phyloP scores from a whole-genome alignment of 1,140 invertebrate genomes.

The Eubasilissa regina region DNA sequence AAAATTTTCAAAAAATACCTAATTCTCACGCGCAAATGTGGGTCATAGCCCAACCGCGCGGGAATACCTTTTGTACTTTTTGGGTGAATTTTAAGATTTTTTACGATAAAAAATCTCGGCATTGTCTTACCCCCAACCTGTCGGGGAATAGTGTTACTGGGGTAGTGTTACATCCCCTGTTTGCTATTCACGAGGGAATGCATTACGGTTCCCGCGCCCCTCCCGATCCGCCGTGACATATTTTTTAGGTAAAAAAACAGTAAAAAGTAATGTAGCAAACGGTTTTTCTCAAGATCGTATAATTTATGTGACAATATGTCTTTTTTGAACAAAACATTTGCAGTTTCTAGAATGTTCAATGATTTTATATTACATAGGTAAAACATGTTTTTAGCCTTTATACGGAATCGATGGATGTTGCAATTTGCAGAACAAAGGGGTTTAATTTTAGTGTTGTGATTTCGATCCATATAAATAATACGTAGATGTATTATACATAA shows the following conservation, averaged over 20 bases:
- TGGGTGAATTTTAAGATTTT: constrained; percentile 57
- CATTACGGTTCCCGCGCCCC: constrained; percentile 50
- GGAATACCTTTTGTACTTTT: constrained; percentile 52
- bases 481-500: background rate
- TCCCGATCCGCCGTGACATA: constrained; percentile 54
- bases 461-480: constrained; percentile 33
- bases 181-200: constrained; percentile 57
- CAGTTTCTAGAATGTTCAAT: constrained; percentile 14
- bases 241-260: constrained; percentile 58
- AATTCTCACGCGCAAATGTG: constrained; percentile 55
- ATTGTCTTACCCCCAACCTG: constrained; percentile 61
- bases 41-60: constrained; percentile 45
- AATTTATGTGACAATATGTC: constrained; percentile 49
- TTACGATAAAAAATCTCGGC: constrained; percentile 52
- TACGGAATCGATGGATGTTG: constrained; percentile 39
- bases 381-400: constrained; percentile 31
- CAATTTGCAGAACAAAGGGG: constrained; percentile 61
- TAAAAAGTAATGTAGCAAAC: constrained; percentile 53
- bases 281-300: constrained; percentile 57
- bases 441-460: constrained; percentile 55
- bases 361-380: constrained; percentile 1
- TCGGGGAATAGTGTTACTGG: constrained; percentile 55
- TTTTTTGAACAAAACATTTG: constrained; percentile 36
- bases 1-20: constrained; percentile 49
- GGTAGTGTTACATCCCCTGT: constrained; percentile 60